phyloP scores from a whole-genome alignment of 1,140 invertebrate genomes.

The Drosophila carrolli region DNA sequence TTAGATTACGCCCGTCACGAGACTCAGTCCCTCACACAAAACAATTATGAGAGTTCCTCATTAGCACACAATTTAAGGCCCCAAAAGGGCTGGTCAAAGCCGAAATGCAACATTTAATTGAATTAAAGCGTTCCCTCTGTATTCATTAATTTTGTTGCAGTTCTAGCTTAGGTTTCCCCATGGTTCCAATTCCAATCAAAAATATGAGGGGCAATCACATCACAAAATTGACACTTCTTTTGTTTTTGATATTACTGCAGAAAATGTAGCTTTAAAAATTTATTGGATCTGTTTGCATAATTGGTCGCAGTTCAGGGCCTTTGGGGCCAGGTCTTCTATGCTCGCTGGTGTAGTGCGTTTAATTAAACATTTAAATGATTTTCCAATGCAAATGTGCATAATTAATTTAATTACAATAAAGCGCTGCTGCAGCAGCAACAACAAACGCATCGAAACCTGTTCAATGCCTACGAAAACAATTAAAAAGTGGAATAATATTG shows the following conservation, averaged over 20 bases:
- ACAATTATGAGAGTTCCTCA: slow-evolving; percentile 47
- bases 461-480: slow-evolving; percentile 44
- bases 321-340: slow-evolving; percentile 3
- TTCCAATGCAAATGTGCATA: slow-evolving; percentile 76
- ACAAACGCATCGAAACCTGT: slow-evolving; percentile 10
- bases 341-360: slow-evolving; percentile 33
- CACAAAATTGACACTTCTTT: no score
- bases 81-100: slow-evolving; percentile 21
- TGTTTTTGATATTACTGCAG: neutral
- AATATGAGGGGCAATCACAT: no score
- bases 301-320: slow-evolving; percentile 10
- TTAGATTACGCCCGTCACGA: slow-evolving; percentile 78
- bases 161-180: neutral
- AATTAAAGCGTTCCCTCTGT: slow-evolving; percentile 25
- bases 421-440: slow-evolving; percentile 23
- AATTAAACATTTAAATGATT: slow-evolving; percentile 78
- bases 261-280: slow-evolving; percentile 24
- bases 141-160: slow-evolving; percentile 3
- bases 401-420: slow-evolving; percentile 80
- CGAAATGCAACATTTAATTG: slow-evolving; percentile 31
- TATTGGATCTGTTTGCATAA: slow-evolving; percentile 50
- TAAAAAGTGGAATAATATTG: slow-evolving; percentile 42
- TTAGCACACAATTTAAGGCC: slow-evolving; percentile 53
- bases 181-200: no score
- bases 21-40: slow-evolving; percentile 20